Percentiles rank a stretch among this genome's conserved stretches.
Conservation (phyloP, 2,113 vertebrate genomes). For the Rhagologus leucostigma region DNA sequence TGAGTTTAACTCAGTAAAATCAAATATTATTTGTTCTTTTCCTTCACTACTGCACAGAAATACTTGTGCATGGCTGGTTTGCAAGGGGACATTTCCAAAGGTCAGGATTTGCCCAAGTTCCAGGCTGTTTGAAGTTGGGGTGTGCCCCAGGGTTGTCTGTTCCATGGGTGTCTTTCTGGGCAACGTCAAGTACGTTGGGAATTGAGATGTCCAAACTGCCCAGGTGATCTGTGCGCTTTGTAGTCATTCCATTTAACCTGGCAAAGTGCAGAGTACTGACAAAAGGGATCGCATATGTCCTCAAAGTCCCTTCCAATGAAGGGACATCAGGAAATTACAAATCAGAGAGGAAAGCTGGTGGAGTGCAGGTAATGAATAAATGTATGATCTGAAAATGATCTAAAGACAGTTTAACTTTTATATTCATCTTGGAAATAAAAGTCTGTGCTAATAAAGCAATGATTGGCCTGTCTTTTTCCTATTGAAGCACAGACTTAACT, state of each 20-base stretch:
- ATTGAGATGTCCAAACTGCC: background rate
- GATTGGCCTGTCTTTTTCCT: background rate
- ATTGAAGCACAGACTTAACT: background rate
- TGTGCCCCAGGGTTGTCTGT: background rate
- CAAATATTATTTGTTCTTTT: background rate
- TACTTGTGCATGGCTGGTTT: background rate
- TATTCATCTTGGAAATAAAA: background rate
- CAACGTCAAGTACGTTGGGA: accelerated
- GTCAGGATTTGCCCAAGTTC: background rate
- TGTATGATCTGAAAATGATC: background rate
- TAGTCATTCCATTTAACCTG: background rate
- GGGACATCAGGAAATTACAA: background rate
- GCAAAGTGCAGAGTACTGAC: background rate
- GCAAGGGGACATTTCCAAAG: background rate
- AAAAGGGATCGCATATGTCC: background rate
- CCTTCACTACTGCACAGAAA: background rate
- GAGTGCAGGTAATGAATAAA: background rate
- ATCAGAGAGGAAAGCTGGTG: background rate
- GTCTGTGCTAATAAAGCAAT: background rate
- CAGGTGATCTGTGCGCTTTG: background rate
- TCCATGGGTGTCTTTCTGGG: background rate
- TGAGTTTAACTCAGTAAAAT: background rate
- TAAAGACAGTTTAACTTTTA: background rate
- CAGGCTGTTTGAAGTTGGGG: background rate
- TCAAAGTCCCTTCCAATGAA: background rate